Percentiles rank a stretch among this genome's conserved stretches.
Evolutionary conservation across 2,888 invertebrate genomes (phyloP).

Genomic region (Strigamia crassipes): DNA sequence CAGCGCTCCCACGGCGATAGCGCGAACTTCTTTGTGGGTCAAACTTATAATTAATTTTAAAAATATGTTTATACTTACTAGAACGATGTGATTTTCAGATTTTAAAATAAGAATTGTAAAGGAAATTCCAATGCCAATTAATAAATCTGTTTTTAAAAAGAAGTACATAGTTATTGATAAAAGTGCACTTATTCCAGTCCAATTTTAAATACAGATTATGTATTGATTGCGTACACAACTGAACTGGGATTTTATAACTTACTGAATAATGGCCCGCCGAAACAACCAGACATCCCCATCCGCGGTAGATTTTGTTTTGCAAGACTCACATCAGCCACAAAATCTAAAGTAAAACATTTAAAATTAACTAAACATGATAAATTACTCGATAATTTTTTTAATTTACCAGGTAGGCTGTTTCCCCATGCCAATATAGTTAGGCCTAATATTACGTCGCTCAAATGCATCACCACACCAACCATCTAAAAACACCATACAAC

Average conservation of each 20-base stretch:
- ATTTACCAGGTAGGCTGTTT: conserved; percentile 66
- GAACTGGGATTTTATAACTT: conserved; percentile 55
- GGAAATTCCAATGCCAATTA: conserved; percentile 41
- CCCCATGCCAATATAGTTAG: conserved; percentile 71
- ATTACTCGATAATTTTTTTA: too few relatives aligned
- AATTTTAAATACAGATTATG: too few relatives aligned
- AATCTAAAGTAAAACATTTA: conserved; percentile 59
- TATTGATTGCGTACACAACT: too few relatives aligned
- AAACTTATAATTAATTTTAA: background rate
- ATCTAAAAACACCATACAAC: conserved; percentile 63
- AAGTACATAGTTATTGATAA: background rate
- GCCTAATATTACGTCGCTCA: conserved; percentile 67
- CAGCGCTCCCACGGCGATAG: too few relatives aligned
- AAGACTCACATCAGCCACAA: conserved; percentile 67
- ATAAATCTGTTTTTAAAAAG: conserved; percentile 14
- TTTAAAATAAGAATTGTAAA: conserved; percentile 20
- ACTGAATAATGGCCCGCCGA: conserved; percentile 72
- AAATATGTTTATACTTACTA: background rate
- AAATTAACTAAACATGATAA: background rate
- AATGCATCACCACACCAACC: conserved; percentile 65
- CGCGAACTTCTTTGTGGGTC: too few relatives aligned
- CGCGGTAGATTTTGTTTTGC: conserved; percentile 68
- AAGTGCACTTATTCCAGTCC: too few relatives aligned
- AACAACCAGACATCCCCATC: conserved; percentile 71
- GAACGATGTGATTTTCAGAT: background rate